phyloP scores from a whole-genome alignment of 2,113 vertebrate species.

The Cheilinus undulatus region DNA sequence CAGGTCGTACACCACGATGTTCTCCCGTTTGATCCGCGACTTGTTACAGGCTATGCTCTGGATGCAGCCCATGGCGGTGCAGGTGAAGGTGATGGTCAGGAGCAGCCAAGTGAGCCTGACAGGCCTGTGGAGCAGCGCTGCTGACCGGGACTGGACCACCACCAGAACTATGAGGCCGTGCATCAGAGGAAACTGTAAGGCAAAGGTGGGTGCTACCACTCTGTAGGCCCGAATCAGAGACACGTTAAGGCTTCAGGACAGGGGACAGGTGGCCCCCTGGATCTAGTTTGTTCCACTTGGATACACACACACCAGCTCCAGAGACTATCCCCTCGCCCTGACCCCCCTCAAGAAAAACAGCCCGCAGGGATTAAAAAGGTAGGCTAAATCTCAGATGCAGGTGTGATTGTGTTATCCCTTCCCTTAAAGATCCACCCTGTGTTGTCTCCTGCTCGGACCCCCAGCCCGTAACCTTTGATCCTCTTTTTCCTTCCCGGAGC shows the following conservation, averaged over 20 bases:
- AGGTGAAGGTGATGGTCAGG: conserved; percentile 65
- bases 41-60: conserved; percentile 98
- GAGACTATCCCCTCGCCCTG: conserved; percentile 28
- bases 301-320: conserved; percentile 25
- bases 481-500: conserved; percentile 79
- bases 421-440: conserved; percentile 36
- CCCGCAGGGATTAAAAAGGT: conserved; percentile 22
- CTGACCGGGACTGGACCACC: conserved; percentile 58
- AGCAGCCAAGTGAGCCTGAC: conserved; percentile 63
- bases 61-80: conserved; percentile 91
- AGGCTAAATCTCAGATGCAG: conserved; percentile 2
- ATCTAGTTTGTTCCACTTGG: conserved; percentile 3
- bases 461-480: conserved; percentile 73
- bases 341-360: conserved; percentile 39
- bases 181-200: conserved; percentile 65
- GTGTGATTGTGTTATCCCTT: conserved; percentile 23
- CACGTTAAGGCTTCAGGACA: conserved; percentile 23
- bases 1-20: conserved; percentile 95
- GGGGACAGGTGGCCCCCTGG: not conserved
- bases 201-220: conserved; percentile 64
- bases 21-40: conserved; percentile 93
- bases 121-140: conserved; percentile 48
- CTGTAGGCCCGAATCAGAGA: conserved; percentile 32
- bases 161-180: conserved; percentile 55
- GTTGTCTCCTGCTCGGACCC: conserved; percentile 39